Conservation (phyloP, 2,113 vertebrate genomes). For the Epinephelus lanceolatus region DNA sequence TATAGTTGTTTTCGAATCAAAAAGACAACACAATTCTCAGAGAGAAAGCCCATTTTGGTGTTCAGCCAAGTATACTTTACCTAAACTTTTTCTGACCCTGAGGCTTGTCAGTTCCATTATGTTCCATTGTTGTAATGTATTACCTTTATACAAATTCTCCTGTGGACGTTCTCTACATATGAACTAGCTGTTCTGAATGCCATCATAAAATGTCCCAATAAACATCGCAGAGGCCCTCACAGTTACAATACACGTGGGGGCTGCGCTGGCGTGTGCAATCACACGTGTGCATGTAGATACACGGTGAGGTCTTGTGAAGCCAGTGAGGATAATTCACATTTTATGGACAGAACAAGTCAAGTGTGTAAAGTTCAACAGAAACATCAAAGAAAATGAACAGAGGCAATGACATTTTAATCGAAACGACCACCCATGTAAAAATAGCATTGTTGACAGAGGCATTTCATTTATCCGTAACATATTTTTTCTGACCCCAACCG, state of each 20-base stretch:
- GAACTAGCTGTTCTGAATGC: not conserved
- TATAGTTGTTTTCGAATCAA: conserved; percentile 40
- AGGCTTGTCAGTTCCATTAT: conserved; percentile 13
- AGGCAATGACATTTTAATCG: conserved; percentile 85
- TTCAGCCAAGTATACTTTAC: conserved; percentile 21
- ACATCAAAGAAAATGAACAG: conserved; percentile 84
- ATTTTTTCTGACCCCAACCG: conserved; percentile 51
- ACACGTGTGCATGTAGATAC: conserved; percentile 49
- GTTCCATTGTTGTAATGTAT: not conserved
- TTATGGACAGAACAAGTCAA: conserved; percentile 84
- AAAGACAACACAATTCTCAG: conserved; percentile 6
- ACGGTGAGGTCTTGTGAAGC: conserved; percentile 56
- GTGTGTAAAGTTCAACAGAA: conserved; percentile 87
- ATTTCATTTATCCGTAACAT: conserved; percentile 75
- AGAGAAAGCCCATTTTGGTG: conserved; percentile 15
- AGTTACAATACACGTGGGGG: conserved; percentile 2
- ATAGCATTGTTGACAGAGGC: conserved; percentile 77
- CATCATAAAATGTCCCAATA: conserved; percentile 27
- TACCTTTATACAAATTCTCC: not conserved
- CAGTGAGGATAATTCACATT: conserved; percentile 77
- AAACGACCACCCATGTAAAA: conserved; percentile 76
- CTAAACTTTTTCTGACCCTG: conserved; percentile 17
- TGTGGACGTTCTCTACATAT: not conserved
- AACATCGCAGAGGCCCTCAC: conserved; percentile 25
- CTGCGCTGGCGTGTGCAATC: conserved; percentile 33